Conservation (phyloP, 1,140 invertebrate genomes). For the Holotrichia oblita region DNA sequence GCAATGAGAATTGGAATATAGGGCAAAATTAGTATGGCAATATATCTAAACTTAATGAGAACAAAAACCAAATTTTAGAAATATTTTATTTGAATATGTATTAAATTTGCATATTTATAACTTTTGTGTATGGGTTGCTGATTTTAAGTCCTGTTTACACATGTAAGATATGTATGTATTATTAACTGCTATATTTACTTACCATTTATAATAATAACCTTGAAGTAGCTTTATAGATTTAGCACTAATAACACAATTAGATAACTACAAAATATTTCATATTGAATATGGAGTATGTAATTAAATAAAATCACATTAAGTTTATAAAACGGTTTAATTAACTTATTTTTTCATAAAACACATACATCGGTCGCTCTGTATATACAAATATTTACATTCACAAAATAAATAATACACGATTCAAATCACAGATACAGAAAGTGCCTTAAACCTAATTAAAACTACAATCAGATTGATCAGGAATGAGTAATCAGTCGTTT, state of each 20-base stretch:
- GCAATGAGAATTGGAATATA: no score
- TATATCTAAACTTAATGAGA: no score
- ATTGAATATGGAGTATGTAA: neutral
- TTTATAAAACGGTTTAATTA: conserved; percentile 19
- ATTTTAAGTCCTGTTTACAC: no score
- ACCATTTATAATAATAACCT: no score
- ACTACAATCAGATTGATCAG: conserved; percentile 1
- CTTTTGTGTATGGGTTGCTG: no score
- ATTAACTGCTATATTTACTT: no score
- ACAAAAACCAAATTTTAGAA: no score
- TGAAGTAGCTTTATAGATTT: neutral
- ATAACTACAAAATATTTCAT: neutral
- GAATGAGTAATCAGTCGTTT: conserved; percentile 9
- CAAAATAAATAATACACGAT: conserved; percentile 36
- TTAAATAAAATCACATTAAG: conserved; percentile 10
- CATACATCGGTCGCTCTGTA: neutral
- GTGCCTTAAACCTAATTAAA: neutral
- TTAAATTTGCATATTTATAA: no score
- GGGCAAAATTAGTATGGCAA: no score
- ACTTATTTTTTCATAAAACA: conserved; percentile 26
- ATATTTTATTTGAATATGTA: no score
- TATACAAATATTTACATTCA: conserved; percentile 37
- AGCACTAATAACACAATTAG: neutral
- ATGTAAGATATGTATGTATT: no score
- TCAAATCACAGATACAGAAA: conserved; percentile 36